Evolutionary conservation across 35 echinoderm and acorn worm species (phyloP).

Genomic region (Stichopus chloronotus): DNA sequence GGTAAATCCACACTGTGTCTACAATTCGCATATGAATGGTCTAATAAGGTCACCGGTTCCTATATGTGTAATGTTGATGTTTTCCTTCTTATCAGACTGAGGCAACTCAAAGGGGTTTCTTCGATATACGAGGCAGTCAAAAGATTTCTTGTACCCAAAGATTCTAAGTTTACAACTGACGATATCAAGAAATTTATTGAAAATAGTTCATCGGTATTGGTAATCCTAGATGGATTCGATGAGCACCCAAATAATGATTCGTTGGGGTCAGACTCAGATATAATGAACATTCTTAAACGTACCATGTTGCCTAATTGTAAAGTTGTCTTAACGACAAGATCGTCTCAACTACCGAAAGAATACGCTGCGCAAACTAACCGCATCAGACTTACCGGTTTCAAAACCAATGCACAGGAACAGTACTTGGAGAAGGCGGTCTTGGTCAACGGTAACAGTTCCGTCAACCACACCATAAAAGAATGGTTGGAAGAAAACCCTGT

Average conservation of each 20-base stretch:
- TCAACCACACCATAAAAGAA: neutral
- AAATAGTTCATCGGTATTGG: neutral
- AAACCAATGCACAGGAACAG: neutral
- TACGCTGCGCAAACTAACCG: neutral
- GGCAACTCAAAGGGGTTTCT: neutral
- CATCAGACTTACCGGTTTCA: neutral
- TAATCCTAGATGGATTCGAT: constrained; percentile 32
- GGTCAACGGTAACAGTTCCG: neutral
- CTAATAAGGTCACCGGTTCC: neutral
- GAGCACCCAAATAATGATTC: constrained; percentile 21
- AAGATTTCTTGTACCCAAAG: constrained; percentile 23
- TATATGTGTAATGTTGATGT: neutral
- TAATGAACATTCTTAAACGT: neutral
- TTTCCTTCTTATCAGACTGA: constrained; percentile 1
- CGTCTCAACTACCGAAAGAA: neutral
- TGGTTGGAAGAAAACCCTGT: constrained; percentile 1
- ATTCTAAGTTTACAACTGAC: neutral
- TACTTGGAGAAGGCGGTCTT: constrained; percentile 28
- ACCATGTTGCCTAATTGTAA: neutral
- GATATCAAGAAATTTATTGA: constrained; percentile 6
- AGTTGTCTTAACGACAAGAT: constrained; percentile 22
- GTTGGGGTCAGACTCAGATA: neutral
- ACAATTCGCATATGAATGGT: constrained; percentile 49
- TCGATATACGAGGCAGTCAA: constrained; percentile 14
- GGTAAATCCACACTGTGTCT: constrained; percentile 17